Base-by-base conservation (phyloP, 2,888 invertebrate species). In the Cybosia mesomella region DNA sequence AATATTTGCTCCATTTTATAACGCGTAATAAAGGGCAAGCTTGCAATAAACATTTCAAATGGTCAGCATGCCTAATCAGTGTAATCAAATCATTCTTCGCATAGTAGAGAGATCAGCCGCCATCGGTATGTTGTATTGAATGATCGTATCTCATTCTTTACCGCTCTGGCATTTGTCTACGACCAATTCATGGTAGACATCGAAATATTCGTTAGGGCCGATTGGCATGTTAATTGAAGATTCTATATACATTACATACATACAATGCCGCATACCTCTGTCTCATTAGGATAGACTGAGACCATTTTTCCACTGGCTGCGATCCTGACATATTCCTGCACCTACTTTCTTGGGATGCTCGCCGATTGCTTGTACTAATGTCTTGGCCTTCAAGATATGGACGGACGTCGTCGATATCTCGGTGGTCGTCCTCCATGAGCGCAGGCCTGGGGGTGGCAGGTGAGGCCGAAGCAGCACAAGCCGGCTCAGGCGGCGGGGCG, bases 91-190 rank as follows among this genome's bases (percentile, higher is more conserved):
- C 59, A 69, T 79, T 71, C 61, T 28, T 43, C 49, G 67, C 68
- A 72, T 80, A 64, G 58, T n/a, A 60, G 9, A 5, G 28, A 60
- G 68, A 60, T 66, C 66, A 71, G 32, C 43, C 58, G 39, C 22
- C 57, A 53, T 58, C 22, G 67, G 66, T 62, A 73, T 67, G 66
- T 71, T 21, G 60, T 60, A 64, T 43, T 32, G 59, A 53, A 21
- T 53, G 61, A 58, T 67, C 67, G 76, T 73, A 74, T 72, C 39
- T 78, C 67, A 67, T 72, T 72, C 63, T 54, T 43, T 67, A 67
- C 57, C 58, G 18, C 32, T 4, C 28, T 58, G 55, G 60, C 57
- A 73, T 70, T 69, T 64, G 62, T 55, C 54, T 64, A 54, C 43
- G 69, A 73, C 69, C 22, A 13, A 43, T 60, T 60, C n/a, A n/a